Conservation (phyloP, 2,888 invertebrate species). For the Coenonympha glycerion region DNA sequence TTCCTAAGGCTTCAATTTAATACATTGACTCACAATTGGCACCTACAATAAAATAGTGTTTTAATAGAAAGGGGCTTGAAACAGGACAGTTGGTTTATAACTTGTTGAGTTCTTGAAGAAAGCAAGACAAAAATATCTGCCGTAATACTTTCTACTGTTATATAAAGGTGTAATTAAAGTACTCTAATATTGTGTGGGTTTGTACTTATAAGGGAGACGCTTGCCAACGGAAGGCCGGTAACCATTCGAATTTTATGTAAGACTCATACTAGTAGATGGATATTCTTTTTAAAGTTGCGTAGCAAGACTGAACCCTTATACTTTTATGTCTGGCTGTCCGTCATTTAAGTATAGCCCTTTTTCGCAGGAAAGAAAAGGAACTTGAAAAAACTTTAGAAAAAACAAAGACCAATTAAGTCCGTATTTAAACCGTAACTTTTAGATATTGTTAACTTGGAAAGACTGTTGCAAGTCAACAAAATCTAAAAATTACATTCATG, state of each 20-base stretch:
- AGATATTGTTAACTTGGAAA: too few relatives aligned
- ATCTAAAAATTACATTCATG: too few relatives aligned
- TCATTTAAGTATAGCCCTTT: too few relatives aligned
- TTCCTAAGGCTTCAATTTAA: conserved; percentile 2
- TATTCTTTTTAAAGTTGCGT: neutral
- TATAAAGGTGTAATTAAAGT: conserved; percentile 13
- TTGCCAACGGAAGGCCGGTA: neutral
- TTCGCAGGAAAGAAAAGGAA: too few relatives aligned
- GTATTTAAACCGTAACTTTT: too few relatives aligned
- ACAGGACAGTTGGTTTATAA: conserved; percentile 15
- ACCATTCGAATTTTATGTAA: neutral
- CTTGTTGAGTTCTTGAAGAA: conserved; percentile 12
- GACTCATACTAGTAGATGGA: neutral
- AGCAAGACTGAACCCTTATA: too few relatives aligned
- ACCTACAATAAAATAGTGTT: conserved; percentile 6
- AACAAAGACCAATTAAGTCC: too few relatives aligned
- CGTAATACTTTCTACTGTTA: conserved; percentile 19
- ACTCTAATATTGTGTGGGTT: conserved; percentile 4
- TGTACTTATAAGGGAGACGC: neutral
- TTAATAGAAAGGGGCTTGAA: conserved; percentile 15
- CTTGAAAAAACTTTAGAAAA: too few relatives aligned
- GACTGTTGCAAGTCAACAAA: too few relatives aligned
- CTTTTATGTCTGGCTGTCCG: too few relatives aligned
- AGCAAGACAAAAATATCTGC: conserved; percentile 18
- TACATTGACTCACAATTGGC: conserved; percentile 11